Evolutionary conservation across 2,888 invertebrate genomes (phyloP).

Genomic region (Polydrusus cervinus): DNA sequence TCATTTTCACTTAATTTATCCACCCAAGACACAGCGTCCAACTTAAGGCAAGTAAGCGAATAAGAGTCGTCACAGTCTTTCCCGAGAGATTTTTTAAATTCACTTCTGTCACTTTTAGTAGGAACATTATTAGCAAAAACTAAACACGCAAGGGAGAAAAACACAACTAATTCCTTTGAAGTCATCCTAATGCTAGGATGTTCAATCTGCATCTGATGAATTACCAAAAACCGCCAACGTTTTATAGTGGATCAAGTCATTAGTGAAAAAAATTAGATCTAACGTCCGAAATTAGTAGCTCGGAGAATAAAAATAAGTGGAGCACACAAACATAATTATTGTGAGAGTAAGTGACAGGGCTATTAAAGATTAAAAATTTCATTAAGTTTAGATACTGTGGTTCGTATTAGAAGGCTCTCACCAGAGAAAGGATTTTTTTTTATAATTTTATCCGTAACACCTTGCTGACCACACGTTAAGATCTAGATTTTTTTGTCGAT

Average conservation of each 20-base stretch:
- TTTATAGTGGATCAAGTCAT: conserved; percentile 59
- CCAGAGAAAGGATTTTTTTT: conserved; percentile 53
- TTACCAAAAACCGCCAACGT: conserved; percentile 53
- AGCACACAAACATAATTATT: conserved; percentile 68
- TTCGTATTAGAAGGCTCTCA: conserved; percentile 29
- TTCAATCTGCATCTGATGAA: conserved; percentile 54
- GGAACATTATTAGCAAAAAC: not conserved
- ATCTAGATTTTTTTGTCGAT: conserved; percentile 37
- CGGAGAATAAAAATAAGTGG: conserved; percentile 68
- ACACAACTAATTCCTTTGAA: not conserved
- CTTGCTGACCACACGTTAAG: conserved; percentile 21
- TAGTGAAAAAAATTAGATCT: conserved; percentile 49
- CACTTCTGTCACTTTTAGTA: conserved; percentile 60
- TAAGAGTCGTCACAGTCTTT: conserved; percentile 74
- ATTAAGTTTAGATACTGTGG: conserved; percentile 35
- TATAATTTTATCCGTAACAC: conserved; percentile 36
- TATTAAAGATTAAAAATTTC: conserved; percentile 46
- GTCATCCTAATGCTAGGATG: conserved; percentile 17
- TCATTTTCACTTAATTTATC: conserved; percentile 80
- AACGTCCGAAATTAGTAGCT: conserved; percentile 16
- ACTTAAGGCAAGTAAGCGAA: conserved; percentile 82
- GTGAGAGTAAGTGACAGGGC: conserved; percentile 66
- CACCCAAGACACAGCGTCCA: conserved; percentile 82
- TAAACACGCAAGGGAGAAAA: not conserved
- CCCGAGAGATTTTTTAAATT: conserved; percentile 63